These are phyloP conservation scores for Melanostoma mellinum DNA, from an alignment of 2,888 invertebrate species.

Conservation along the genomic window DNA sequence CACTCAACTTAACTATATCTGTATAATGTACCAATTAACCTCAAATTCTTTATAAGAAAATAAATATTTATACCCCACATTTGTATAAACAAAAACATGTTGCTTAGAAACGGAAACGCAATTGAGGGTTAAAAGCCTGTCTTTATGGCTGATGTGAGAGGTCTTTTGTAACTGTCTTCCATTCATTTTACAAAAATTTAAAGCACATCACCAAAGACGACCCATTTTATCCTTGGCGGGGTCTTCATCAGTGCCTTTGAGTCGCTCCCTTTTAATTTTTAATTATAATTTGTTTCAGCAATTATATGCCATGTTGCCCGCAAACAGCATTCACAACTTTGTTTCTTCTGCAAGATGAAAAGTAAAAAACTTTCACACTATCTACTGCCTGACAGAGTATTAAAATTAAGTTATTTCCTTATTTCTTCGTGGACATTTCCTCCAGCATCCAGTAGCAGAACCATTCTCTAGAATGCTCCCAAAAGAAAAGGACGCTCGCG, in stretches of 20 bases:
- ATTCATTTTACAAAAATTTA: slow-evolving; percentile 31
- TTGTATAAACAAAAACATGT: too few relatives aligned
- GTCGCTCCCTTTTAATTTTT: slow-evolving; percentile 66
- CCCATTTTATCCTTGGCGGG: slow-evolving; percentile 42
- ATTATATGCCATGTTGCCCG: slow-evolving; percentile 60
- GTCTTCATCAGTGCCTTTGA: slow-evolving; percentile 52
- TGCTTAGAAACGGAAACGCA: too few relatives aligned
- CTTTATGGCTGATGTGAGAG: background rate
- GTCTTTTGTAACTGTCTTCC: background rate
- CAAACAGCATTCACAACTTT: slow-evolving; percentile 66
- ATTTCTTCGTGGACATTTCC: slow-evolving; percentile 67
- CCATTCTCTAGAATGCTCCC: slow-evolving; percentile 17
- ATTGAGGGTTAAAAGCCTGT: slow-evolving; percentile 16
- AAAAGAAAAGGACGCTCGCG: slow-evolving; percentile 47
- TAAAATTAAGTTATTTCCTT: slow-evolving; percentile 73
- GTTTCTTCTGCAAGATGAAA: slow-evolving; percentile 18
- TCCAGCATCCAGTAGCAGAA: slow-evolving; percentile 28
- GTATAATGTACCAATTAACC: too few relatives aligned
- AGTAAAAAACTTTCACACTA: slow-evolving; percentile 28
- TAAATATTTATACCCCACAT: too few relatives aligned
- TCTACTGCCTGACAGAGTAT: slow-evolving; percentile 49
- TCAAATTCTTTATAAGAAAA: too few relatives aligned
- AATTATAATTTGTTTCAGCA: slow-evolving; percentile 71
- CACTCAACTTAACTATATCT: too few relatives aligned
- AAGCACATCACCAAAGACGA: slow-evolving; percentile 35